These are phyloP conservation scores for Tinamus guttatus DNA, from an alignment of 2,113 vertebrate genomes.

Conservation along the genomic window DNA sequence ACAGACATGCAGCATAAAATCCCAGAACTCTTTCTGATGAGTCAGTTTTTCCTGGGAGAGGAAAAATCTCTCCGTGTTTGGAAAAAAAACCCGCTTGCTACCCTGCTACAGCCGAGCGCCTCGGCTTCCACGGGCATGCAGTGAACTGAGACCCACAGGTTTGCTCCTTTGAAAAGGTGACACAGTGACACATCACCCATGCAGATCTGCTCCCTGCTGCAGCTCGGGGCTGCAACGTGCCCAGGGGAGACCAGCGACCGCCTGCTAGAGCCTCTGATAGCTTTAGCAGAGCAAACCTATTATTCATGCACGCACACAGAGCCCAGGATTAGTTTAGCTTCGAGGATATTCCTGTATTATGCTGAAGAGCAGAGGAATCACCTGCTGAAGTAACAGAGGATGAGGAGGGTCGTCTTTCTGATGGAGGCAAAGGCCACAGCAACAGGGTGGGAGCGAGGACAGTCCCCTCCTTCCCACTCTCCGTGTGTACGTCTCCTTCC, in stretches of 20 bases:
- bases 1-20: not conserved
- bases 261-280: slow-evolving; percentile 28
- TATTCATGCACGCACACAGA: not conserved
- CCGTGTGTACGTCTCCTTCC: rapidly evolving
- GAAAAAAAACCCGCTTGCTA: not conserved
- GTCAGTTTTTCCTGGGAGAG: slow-evolving; percentile 20
- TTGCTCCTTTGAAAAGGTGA: not conserved
- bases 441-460: rapidly evolving
- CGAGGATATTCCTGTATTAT: not conserved
- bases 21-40: slow-evolving; percentile 23
- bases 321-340: slow-evolving; percentile 6
- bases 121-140: not conserved
- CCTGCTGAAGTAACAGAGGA: not conserved
- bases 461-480: not conserved
- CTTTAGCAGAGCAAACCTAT: slow-evolving; percentile 12
- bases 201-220: slow-evolving; percentile 36
- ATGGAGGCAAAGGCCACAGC: not conserved
- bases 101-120: not conserved
- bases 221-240: slow-evolving; percentile 22
- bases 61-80: not conserved
- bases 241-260: slow-evolving; percentile 27
- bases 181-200: slow-evolving; percentile 61
- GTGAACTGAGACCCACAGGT: not conserved
- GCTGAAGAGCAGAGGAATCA: not conserved
- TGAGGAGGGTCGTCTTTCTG: not conserved